A percentile compares a stretch with the other conserved stretches of the same genome.
These are phyloP conservation scores for Trachelus iudaicus DNA, from an alignment of 2,888 invertebrate species.

Conservation along the genomic window DNA sequence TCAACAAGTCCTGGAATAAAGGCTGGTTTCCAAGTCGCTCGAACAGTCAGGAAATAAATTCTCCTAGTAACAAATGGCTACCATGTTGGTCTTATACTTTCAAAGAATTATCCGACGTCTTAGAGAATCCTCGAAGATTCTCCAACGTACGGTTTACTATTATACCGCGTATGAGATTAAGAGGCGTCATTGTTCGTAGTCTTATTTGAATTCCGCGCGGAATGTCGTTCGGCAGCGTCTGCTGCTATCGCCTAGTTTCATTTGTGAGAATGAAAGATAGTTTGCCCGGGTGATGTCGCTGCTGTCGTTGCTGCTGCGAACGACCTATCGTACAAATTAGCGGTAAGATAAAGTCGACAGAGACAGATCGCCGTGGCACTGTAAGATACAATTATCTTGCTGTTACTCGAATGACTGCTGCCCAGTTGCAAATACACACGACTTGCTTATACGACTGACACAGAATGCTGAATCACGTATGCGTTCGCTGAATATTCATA, in stretches of 20 bases:
- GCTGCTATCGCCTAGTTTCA: conserved; percentile 1
- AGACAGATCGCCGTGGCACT: conserved; percentile 53
- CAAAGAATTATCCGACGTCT: background rate
- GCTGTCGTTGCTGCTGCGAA: conserved; percentile 11
- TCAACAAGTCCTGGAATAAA: background rate
- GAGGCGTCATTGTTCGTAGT: no score
- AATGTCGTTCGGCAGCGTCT: background rate
- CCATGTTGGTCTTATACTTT: background rate
- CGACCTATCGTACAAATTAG: conserved; percentile 59
- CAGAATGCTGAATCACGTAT: conserved; percentile 23
- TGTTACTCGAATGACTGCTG: background rate
- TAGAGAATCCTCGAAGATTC: background rate
- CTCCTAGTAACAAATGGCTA: background rate
- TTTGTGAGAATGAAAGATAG: conserved; percentile 11
- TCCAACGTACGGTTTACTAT: background rate
- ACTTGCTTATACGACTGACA: conserved; percentile 1
- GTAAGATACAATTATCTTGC: conserved; percentile 54
- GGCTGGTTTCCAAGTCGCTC: background rate
- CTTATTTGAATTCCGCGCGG: no score
- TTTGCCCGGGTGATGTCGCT: background rate
- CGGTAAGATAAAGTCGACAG: conserved; percentile 60
- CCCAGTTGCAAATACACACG: background rate
- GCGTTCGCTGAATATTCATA: conserved; percentile 27
- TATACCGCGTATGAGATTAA: background rate
- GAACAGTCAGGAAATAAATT: background rate